These are phyloP conservation scores for Cyclophora albipunctata DNA, from an alignment of 2,888 invertebrate genomes.

Conservation along the genomic window DNA sequence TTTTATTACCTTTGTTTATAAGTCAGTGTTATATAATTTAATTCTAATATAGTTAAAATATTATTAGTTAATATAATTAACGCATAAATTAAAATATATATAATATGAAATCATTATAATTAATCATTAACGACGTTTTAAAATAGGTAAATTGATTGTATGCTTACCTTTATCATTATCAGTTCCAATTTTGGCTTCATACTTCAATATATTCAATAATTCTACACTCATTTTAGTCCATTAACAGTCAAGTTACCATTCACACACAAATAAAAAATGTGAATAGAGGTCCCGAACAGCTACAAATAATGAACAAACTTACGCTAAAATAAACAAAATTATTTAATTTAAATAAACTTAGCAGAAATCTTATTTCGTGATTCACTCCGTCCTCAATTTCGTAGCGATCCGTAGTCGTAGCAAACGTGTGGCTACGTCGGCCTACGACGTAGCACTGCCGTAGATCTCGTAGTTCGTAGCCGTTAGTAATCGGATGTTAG, in stretches of 20 bases:
- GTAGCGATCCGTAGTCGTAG: conserved; percentile 16
- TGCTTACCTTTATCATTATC: conserved; percentile 41
- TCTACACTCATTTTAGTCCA: conserved; percentile 57
- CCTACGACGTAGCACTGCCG: conserved; percentile 66
- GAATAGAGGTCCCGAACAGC: no score
- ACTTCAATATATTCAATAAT: conserved; percentile 42
- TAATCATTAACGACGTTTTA: background rate
- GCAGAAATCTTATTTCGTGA: conserved; percentile 30
- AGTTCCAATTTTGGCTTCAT: conserved; percentile 39
- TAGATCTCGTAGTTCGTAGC: conserved; percentile 18
- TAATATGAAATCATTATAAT: background rate
- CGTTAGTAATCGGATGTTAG: no score
- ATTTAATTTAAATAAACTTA: no score
- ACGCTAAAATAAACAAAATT: no score
- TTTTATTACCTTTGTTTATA: no score
- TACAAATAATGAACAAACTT: no score
- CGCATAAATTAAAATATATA: background rate
- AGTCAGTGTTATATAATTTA: no score
- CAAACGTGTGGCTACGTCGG: conserved; percentile 53
- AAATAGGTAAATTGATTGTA: conserved; percentile 5
- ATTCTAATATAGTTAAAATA: no score
- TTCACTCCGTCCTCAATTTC: conserved; percentile 23
- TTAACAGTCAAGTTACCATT: conserved; percentile 20
- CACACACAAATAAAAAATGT: conserved; percentile 3
- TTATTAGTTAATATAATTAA: no score